These are phyloP conservation scores for Empidonax traillii DNA, from an alignment of 2,113 vertebrate species.

Conservation along the genomic window DNA sequence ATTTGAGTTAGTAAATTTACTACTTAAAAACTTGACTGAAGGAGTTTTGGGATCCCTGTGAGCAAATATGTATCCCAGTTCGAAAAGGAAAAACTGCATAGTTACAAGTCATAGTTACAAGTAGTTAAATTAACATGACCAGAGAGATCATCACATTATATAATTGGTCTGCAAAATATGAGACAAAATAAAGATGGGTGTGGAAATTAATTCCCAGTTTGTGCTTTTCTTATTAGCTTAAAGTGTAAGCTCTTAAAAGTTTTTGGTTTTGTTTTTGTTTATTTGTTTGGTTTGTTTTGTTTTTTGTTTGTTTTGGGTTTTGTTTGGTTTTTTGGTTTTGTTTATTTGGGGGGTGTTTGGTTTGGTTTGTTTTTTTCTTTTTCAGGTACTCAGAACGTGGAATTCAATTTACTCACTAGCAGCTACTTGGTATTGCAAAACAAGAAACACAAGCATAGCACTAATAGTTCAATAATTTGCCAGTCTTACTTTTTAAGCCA, in stretches of 20 bases:
- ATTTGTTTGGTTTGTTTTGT: too few species aligned
- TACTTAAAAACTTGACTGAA: background rate
- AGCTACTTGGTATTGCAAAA: background rate
- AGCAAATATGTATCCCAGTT: background rate
- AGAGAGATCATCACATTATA: background rate
- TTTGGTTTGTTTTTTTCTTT: background rate
- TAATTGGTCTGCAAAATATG: background rate
- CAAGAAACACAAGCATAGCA: accelerated
- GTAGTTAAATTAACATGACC: background rate
- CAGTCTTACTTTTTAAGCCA: background rate
- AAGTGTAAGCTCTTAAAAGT: background rate
- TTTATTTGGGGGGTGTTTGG: background rate
- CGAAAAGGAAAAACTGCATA: background rate
- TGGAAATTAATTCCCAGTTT: background rate
- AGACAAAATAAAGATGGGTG: background rate
- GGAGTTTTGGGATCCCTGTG: background rate
- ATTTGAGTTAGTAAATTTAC: background rate
- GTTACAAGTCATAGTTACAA: background rate
- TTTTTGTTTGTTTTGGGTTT: background rate
- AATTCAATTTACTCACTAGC: background rate
- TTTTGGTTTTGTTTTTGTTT: background rate
- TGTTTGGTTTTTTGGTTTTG: background rate
- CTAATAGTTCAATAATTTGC: background rate
- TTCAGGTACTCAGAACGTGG: background rate
- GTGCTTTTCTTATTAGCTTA: background rate